Evolutionary conservation across 1,140 invertebrate species (phyloP), one percentile per base, ranked within the genome.

Genomic region (Leptinotarsa lineolata): DNA sequence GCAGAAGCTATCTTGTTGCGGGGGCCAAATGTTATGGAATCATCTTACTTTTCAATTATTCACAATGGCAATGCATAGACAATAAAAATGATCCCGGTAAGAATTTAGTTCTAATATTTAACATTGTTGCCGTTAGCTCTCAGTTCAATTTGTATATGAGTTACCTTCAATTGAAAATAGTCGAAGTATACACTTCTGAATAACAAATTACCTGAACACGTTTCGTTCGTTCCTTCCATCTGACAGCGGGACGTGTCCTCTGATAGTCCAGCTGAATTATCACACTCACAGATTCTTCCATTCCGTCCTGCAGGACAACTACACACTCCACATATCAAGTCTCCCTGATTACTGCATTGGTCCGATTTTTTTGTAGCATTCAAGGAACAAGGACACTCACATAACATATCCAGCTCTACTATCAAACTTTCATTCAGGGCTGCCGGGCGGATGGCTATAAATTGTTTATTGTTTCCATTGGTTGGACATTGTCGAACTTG

Each of bases 371-470:
- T 80, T 74, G 90, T 87, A 63, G 88, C 88, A 0, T 85, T 84
- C 73, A 88, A 87, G 82, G 96, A 94, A 85, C 96, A 98, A 22
- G 92, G 91, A 80, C 96, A 99, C 76, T 95, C 92, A 81, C 96
- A 98, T 2, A 95, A 85, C 89, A 97, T 93, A 81, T 96, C 92
- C 72, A 98, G 83, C 77, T 96, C 91, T 2, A 98, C 24, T 90
- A 88, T 88, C 5, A 98, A 86, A 80, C 90, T 92, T 84, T 98
- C 97, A 73, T 94, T 93, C 58, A 98, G 91, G 75, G 95, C 96
- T 22, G 97, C 94, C 1, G 96, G 96, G 86, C 96, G 96, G 75
- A 99, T 97, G 68, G 91, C 86, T 79, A 98, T 94, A 15, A 85
- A 88, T 83, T 95, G 92, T 24, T 89, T 91, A 91, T 94, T 95